A percentile compares a stretch with the other conserved stretches of the same genome.
Evolutionary conservation across 2,888 invertebrate genomes (phyloP).

Genomic region (Gisinianus flammeolus): DNA sequence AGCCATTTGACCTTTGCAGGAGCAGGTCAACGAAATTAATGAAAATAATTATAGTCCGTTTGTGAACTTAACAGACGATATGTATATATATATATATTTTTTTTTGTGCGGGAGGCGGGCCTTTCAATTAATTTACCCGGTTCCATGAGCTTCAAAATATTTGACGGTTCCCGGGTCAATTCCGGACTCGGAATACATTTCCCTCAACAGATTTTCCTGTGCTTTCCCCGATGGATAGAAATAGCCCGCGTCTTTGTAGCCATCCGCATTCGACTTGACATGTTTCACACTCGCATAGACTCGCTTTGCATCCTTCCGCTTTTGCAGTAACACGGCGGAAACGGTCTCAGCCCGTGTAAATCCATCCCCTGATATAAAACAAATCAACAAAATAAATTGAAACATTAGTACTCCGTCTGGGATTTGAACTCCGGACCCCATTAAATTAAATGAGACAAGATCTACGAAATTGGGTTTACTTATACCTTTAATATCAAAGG

Average conservation of each 20-base stretch:
- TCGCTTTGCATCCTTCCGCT: no score
- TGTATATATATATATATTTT: no score
- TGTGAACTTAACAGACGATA: no score
- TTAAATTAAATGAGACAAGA: no score
- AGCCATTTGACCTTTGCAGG: no score
- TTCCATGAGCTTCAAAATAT: not conserved
- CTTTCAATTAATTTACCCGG: not conserved
- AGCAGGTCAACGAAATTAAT: no score
- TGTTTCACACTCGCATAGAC: not conserved
- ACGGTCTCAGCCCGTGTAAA: not conserved
- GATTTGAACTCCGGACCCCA: not conserved
- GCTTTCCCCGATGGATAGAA: not conserved
- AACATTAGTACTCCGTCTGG: no score
- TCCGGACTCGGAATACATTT: not conserved
- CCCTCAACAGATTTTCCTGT: not conserved
- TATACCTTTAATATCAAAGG: not conserved
- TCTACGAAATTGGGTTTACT: no score
- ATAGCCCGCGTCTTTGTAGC: no score
- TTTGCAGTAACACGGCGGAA: not conserved
- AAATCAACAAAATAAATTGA: no score
- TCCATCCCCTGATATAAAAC: slow-evolving; percentile 1
- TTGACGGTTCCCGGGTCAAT: not conserved
- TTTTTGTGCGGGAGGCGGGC: not conserved
- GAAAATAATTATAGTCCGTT: no score
- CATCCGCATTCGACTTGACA: not conserved